Base-by-base conservation (phyloP, 2,888 invertebrate genomes). In the Aromia moschata region DNA sequence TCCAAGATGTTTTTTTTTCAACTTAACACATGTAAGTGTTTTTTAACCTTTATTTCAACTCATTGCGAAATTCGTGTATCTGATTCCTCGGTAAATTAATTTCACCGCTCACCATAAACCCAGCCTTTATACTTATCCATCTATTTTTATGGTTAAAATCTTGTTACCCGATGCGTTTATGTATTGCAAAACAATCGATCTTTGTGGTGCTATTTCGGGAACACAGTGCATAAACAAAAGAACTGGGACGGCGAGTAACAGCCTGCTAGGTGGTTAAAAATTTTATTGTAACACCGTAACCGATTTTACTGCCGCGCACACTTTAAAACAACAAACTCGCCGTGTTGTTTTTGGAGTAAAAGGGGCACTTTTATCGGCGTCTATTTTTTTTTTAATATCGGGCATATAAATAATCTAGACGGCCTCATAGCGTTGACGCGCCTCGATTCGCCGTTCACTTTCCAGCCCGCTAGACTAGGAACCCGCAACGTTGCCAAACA, bases 221-320 rank as follows among this genome's bases (percentile, higher is more conserved):
- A n/a, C 4, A 33, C 33, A 2, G 10, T 4, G 25, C 25, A 25
- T 33, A 33, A 33, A 33, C 33, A 33, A 2, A n/a, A 33, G 33
- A 45, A 45, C 31, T 45, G 33, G 45, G 45, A 4, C 45, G 20
- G 14, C n/a, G n/a, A 45, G 33, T 16, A 45, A 45, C 31, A 31
- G 10, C 45, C n/a, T 30, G 31, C 33, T 30, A 2, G n/a, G 10
- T 33, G 16, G 33, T 45, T 16, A 3, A 45, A 12, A 5, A 40
- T 25, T 25, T 25, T 25, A 25, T 25, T 25, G 7, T 7, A 7
- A 25, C 25, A 7, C 3, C 25, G 4, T 33, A 10, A 10, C 7
- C n/a, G 33, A 11, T 33, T 33, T 33, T 25, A 25, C 9, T 25
- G 9, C 25, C 33, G n/a, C 33, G 33, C 25, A n/a, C n/a, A 25